A percentile compares a stretch with the other conserved stretches of the same genome.
Evolutionary conservation across 1,140 invertebrate genomes (phyloP).

Genomic region (Wiebesia pumilae): DNA sequence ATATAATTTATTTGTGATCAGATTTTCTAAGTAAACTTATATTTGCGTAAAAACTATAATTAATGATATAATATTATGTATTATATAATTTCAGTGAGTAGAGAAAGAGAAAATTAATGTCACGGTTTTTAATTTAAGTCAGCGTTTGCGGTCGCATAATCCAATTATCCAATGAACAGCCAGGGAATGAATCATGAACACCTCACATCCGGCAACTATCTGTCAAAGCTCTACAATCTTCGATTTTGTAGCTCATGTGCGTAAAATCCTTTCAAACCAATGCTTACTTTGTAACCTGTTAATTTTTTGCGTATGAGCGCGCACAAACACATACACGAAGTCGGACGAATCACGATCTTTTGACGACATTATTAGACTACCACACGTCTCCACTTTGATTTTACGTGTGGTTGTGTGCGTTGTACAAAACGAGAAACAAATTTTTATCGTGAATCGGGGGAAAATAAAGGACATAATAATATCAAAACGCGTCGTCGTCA

Average conservation of each 20-base stretch:
- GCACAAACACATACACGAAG: background rate
- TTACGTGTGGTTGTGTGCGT: background rate
- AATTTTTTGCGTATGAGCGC: too few species aligned
- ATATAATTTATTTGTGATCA: too few species aligned
- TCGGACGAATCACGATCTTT: background rate
- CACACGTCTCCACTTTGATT: background rate
- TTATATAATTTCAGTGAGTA: too few species aligned
- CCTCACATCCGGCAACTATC: background rate
- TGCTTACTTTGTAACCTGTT: too few species aligned
- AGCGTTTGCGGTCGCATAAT: background rate
- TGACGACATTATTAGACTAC: background rate
- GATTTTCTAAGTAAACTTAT: too few species aligned
- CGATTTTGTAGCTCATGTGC: background rate
- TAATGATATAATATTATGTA: too few species aligned
- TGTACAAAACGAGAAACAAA: background rate
- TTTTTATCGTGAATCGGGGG: too few species aligned
- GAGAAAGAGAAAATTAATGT: too few species aligned
- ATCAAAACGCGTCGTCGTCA: too few species aligned
- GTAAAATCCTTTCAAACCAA: background rate
- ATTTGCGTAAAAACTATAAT: too few species aligned
- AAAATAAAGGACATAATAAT: too few species aligned
- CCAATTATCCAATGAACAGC: background rate
- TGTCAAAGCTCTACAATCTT: too few species aligned
- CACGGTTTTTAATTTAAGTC: background rate
- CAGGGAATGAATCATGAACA: background rate